phyloP scores from a whole-genome alignment of 2,113 vertebrate species.

The Piaya cayana region DNA sequence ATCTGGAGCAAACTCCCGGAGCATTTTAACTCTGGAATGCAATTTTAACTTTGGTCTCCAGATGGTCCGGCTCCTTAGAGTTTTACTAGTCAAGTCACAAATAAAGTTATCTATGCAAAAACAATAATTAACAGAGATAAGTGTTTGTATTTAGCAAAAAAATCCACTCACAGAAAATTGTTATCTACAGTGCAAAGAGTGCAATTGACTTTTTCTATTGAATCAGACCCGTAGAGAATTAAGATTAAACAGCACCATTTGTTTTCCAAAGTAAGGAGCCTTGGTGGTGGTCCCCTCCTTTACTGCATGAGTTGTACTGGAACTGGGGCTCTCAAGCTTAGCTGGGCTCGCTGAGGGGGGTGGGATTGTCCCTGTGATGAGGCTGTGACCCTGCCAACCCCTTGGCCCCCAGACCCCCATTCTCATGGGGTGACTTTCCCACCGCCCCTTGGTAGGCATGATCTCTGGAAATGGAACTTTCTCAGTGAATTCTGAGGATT shows the following conservation, averaged over 20 bases:
- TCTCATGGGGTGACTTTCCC: neutral
- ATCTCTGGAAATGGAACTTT: neutral
- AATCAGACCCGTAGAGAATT: neutral
- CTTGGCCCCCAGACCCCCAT: fast-evolving
- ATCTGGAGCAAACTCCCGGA: neutral
- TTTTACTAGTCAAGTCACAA: constrained; percentile 24
- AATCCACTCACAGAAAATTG: neutral
- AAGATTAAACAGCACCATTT: neutral
- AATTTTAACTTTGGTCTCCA: constrained; percentile 30
- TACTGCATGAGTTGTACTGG: neutral
- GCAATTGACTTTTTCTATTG: neutral
- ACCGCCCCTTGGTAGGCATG: neutral
- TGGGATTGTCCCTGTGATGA: neutral
- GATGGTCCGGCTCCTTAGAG: constrained; percentile 24
- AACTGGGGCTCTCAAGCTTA: fast-evolving
- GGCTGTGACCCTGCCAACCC: neutral
- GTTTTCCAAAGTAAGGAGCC: neutral
- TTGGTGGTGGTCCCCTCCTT: neutral
- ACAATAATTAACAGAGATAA: constrained; percentile 3
- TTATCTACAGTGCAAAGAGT: neutral
- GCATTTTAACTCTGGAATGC: neutral
- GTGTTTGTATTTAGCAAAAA: neutral
- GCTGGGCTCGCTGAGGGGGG: fast-evolving
- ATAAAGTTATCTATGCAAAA: constrained; percentile 30
- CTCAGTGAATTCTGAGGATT: neutral